Evolutionary conservation across 1,140 invertebrate genomes (phyloP).

Genomic region (Macrosteles quadrilineatus): DNA sequence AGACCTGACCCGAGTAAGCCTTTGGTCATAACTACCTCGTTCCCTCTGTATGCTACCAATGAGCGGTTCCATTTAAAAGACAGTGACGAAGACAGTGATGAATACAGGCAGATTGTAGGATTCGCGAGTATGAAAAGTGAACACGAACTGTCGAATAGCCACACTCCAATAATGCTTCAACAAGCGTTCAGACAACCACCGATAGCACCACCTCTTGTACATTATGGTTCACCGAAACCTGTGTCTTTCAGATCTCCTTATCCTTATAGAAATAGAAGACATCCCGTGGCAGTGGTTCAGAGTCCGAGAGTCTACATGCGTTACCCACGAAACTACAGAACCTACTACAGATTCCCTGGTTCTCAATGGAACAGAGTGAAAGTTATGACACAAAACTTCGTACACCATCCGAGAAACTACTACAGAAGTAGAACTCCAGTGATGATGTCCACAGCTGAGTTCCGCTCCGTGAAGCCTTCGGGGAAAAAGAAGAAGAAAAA

Average conservation of each 20-base stretch:
- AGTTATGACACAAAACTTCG: constrained; percentile 14
- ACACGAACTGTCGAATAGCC: too few species aligned
- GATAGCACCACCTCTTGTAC: neutral
- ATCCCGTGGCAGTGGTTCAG: neutral
- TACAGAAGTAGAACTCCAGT: neutral
- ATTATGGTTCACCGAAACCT: neutral
- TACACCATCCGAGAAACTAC: neutral
- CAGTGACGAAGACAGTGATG: too few species aligned
- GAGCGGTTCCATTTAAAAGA: too few species aligned
- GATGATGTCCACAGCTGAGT: neutral
- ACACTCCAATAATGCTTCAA: too few species aligned
- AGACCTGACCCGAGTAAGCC: neutral
- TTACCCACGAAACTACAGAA: constrained; percentile 11
- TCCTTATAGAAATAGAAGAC: too few species aligned
- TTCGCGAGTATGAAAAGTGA: too few species aligned
- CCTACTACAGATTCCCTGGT: neutral
- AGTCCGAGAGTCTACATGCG: neutral
- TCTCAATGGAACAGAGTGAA: neutral
- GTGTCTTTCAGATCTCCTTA: neutral
- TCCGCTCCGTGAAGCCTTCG: too few species aligned
- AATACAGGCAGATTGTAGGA: too few species aligned
- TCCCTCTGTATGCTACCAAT: too few species aligned
- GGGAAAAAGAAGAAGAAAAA: constrained; percentile 5
- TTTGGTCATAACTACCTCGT: neutral
- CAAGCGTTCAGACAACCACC: too few species aligned